A percentile compares a stretch with the other conserved stretches of the same genome.
Conservation (phyloP, 1,140 invertebrate species). For the Temnothorax curvispinosus region DNA sequence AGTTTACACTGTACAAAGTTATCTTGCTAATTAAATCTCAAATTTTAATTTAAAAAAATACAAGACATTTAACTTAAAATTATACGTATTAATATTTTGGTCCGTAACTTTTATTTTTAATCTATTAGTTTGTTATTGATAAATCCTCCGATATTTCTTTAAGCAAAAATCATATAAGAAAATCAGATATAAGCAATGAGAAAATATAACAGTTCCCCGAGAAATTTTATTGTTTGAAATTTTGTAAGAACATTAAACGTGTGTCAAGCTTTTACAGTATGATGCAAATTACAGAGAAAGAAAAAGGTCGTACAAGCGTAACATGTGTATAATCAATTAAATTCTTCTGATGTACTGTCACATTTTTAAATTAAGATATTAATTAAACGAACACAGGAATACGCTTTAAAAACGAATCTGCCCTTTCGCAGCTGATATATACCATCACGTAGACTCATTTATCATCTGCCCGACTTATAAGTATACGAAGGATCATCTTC, state of each 20-base stretch:
- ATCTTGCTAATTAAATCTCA: no score
- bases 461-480: background rate
- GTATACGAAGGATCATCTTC: background rate
- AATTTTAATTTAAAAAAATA: no score
- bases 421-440: constrained; percentile 17
- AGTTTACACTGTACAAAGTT: background rate
- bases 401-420: constrained; percentile 22
- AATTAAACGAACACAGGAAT: constrained; percentile 35
- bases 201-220: background rate
- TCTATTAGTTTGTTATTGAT: background rate
- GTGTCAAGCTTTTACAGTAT: background rate
- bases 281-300: background rate
- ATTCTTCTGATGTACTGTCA: background rate
- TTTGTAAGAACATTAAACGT: background rate
- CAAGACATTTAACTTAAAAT: no score
- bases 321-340: constrained; percentile 4
- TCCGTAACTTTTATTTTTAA: no score
- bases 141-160: background rate
- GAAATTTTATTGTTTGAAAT: background rate
- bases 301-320: background rate
- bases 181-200: background rate
- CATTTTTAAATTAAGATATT: constrained; percentile 20
- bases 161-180: background rate
- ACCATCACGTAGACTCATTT: constrained; percentile 22
- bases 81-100: no score